Conservation (phyloP, 2,888 invertebrate species). For the Aspidapion aeneum region DNA sequence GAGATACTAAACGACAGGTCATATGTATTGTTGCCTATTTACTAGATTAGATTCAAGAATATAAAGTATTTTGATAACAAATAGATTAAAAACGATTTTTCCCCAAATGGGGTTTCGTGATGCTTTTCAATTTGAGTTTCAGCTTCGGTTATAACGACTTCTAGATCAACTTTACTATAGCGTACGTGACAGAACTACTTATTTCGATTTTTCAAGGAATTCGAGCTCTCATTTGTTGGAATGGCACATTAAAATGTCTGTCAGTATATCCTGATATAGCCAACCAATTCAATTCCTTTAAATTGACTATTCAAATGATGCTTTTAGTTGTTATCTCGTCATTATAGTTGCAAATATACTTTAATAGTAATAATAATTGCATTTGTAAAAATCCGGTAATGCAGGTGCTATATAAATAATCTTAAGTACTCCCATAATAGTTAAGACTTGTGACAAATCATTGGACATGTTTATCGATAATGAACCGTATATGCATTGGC, state of each 20-base stretch:
- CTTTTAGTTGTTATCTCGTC: slow-evolving; percentile 2
- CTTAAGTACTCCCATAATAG: background rate
- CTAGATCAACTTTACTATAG: background rate
- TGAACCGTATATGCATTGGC: background rate
- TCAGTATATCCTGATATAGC: slow-evolving; percentile 27
- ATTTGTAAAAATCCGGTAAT: background rate
- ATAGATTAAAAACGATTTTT: background rate
- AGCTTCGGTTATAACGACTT: background rate
- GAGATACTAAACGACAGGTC: background rate
- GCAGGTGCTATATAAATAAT: background rate
- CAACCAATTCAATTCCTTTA: slow-evolving; percentile 29
- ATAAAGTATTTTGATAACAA: background rate
- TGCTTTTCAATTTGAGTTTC: background rate
- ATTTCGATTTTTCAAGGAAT: background rate
- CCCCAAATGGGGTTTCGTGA: background rate
- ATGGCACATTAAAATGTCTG: background rate
- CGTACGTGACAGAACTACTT: background rate
- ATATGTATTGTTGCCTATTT: background rate
- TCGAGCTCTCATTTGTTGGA: background rate
- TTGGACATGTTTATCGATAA: background rate
- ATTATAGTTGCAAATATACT: slow-evolving; percentile 1
- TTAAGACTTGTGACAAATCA: background rate
- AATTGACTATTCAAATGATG: slow-evolving; percentile 9
- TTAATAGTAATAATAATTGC: no score
- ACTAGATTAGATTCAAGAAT: background rate